Evolutionary conservation across 2,797 vertebrate genomes (phyloP).

Genomic region (Salmo trutta): DNA sequence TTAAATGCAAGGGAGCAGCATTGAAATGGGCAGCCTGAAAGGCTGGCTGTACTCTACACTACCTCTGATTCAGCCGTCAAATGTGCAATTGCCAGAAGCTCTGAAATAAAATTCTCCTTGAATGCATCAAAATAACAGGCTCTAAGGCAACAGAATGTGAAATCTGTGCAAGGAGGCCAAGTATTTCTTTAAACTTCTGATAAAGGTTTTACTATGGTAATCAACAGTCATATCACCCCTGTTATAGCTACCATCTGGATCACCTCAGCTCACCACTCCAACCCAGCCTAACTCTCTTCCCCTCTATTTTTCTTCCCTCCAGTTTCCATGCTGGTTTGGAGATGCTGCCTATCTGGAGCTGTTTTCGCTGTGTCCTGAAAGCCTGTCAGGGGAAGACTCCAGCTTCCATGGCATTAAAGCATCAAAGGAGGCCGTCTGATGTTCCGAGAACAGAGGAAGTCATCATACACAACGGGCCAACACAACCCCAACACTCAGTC

Average conservation of each 20-base stretch:
- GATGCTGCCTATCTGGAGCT: slow-evolving; percentile 29
- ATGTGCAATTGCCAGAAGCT: neutral
- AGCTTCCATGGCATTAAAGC: slow-evolving; percentile 8
- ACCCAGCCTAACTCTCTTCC: neutral
- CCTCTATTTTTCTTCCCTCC: slow-evolving; percentile 9
- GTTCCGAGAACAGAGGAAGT: slow-evolving; percentile 30
- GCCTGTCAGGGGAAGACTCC: slow-evolving; percentile 27
- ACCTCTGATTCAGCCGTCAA: neutral
- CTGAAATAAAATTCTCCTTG: neutral
- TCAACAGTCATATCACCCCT: neutral
- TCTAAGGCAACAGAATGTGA: too few species aligned
- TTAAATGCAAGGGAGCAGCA: slow-evolving; percentile 12
- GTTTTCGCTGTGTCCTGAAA: slow-evolving; percentile 31
- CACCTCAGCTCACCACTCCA: neutral
- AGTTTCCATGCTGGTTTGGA: slow-evolving; percentile 13
- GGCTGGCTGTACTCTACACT: neutral
- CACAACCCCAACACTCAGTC: slow-evolving; percentile 24
- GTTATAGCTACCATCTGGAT: neutral
- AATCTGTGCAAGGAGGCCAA: too few species aligned
- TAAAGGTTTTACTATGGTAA: neutral
- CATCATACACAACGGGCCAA: slow-evolving; percentile 21
- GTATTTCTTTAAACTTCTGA: neutral
- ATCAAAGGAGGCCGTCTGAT: slow-evolving; percentile 27
- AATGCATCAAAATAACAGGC: neutral
- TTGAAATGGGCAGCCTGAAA: neutral